Conservation (phyloP, 2,113 vertebrate genomes). For the Symphodus melops region DNA sequence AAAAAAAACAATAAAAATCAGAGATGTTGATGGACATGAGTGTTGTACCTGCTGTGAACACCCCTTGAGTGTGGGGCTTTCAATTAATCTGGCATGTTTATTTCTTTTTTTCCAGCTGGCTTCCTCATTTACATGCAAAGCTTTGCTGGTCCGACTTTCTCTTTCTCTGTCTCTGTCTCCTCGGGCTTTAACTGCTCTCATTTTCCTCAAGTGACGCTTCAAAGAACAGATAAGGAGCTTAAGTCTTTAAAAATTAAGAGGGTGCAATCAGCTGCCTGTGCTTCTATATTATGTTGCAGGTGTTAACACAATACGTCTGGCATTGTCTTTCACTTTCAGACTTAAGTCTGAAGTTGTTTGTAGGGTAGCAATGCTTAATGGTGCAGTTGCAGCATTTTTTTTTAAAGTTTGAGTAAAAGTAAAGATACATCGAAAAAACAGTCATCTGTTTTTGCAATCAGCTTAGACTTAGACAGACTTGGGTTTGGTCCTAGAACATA, state of each 20-base stretch:
- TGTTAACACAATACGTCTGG: not conserved
- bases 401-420: not conserved
- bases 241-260: slow-evolving; percentile 41
- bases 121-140: slow-evolving; percentile 67
- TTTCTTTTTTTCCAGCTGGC: slow-evolving; percentile 17
- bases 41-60: slow-evolving; percentile 19
- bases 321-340: not conserved
- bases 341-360: not conserved
- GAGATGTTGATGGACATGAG: slow-evolving; percentile 12
- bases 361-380: no score
- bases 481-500: slow-evolving; percentile 32
- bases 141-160: not conserved
- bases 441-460: slow-evolving; percentile 9
- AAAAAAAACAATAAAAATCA: no score
- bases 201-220: slow-evolving; percentile 41
- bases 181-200: slow-evolving; percentile 8
- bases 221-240: slow-evolving; percentile 57
- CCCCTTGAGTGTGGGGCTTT: slow-evolving; percentile 22
- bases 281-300: slow-evolving; percentile 31
- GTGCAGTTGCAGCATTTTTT: not conserved
- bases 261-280: slow-evolving; percentile 30
- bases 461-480: not conserved
- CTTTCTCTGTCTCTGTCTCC: not conserved
- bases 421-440: no score
- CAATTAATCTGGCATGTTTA: slow-evolving; percentile 52